phyloP scores from a whole-genome alignment of 1,140 invertebrate species.

The Elymnias hypermnestra region DNA sequence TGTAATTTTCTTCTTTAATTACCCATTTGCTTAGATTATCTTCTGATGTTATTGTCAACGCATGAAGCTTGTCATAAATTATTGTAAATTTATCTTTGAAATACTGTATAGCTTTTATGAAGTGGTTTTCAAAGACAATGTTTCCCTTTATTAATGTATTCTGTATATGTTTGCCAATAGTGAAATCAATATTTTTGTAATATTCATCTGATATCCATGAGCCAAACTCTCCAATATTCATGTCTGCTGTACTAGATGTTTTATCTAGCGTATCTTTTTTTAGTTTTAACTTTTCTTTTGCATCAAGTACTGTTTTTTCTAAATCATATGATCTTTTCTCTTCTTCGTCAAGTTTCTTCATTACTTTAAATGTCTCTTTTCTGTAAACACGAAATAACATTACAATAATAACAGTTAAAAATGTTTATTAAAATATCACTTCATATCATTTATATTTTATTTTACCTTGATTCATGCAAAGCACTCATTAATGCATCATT shows the following conservation, averaged over 20 bases:
- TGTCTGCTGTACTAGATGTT: slow-evolving; percentile 15
- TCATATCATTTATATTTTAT: not conserved
- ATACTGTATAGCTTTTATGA: slow-evolving; percentile 55
- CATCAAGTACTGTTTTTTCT: slow-evolving; percentile 50
- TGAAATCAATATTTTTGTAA: slow-evolving; percentile 33
- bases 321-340: slow-evolving; percentile 48
- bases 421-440: not conserved
- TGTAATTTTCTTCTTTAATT: slow-evolving; percentile 63
- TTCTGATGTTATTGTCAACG: slow-evolving; percentile 40
- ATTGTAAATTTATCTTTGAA: slow-evolving; percentile 63
- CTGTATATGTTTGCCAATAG: slow-evolving; percentile 36
- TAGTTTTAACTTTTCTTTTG: slow-evolving; percentile 31
- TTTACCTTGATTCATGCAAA: slow-evolving; percentile 65
- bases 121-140: slow-evolving; percentile 42
- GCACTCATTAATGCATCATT: slow-evolving; percentile 58
- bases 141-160: slow-evolving; percentile 35
- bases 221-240: slow-evolving; percentile 35
- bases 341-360: slow-evolving; percentile 55
- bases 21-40: slow-evolving; percentile 56
- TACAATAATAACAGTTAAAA: too few species aligned
- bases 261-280: slow-evolving; percentile 23
- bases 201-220: slow-evolving; percentile 43
- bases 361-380: slow-evolving; percentile 62
- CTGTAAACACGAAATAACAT: slow-evolving; percentile 30
- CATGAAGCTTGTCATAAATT: slow-evolving; percentile 57